Conservation (phyloP, 2,797 vertebrate species). For the Fundulus diaphanus region DNA sequence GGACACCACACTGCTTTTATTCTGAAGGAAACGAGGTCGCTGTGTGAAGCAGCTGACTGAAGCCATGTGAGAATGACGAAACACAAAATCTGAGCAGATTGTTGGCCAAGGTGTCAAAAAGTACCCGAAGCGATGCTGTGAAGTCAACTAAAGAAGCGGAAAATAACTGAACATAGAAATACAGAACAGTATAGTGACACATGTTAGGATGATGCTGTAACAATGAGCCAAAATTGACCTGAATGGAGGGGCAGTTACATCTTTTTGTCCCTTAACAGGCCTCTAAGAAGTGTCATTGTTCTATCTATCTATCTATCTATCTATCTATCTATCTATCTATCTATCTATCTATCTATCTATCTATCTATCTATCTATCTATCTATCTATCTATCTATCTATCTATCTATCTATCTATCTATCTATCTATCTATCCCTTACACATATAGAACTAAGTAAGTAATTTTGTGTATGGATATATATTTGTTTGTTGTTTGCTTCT, state of each 20-base stretch:
- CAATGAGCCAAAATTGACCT: neutral
- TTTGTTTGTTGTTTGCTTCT: too few species aligned
- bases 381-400: too few species aligned
- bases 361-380: too few species aligned
- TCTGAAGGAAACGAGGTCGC: neutral
- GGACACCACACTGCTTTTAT: constrained; percentile 27
- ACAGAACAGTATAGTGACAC: neutral
- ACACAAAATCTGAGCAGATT: neutral
- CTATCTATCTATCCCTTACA: too few species aligned
- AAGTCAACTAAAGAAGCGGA: neutral
- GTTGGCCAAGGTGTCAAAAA: neutral
- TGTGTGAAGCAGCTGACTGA: constrained; percentile 47
- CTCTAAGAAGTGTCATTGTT: neutral
- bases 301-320: too few species aligned
- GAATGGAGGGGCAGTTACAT: neutral
- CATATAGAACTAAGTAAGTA: too few species aligned
- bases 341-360: too few species aligned
- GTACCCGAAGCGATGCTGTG: neutral
- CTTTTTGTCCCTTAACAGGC: neutral
- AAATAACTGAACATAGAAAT: too few species aligned
- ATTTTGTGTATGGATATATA: too few species aligned
- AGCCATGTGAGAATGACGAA: constrained; percentile 14
- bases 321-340: too few species aligned
- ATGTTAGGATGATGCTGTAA: neutral
- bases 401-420: too few species aligned